Conservation (phyloP, 2,113 vertebrate species). For the Delphinapterus leucas region DNA sequence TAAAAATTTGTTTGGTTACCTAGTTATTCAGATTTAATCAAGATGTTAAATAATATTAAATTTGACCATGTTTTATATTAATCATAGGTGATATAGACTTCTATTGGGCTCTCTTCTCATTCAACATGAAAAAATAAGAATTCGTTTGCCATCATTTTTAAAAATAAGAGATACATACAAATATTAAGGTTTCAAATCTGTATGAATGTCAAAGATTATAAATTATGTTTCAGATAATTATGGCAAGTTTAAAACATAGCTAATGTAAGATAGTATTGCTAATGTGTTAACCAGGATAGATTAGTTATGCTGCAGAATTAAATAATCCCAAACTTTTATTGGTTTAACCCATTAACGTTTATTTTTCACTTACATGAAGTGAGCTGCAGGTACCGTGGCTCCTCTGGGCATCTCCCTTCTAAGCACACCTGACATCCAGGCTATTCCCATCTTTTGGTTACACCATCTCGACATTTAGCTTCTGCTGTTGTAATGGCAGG, state of each 20-base stretch:
- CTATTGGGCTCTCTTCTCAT: neutral
- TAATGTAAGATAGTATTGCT: neutral
- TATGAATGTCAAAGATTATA: neutral
- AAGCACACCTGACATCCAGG: neutral
- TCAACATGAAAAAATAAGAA: slow-evolving; percentile 24
- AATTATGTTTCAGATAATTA: neutral
- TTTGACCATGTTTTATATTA: neutral
- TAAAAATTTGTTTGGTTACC: neutral
- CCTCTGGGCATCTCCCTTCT: neutral
- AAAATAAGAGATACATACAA: neutral
- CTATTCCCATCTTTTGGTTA: neutral
- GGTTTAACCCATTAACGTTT: neutral
- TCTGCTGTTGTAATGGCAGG: neutral
- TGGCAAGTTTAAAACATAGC: neutral
- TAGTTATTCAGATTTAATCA: neutral
- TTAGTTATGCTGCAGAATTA: neutral
- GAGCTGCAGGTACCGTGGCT: neutral
- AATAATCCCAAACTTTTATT: neutral
- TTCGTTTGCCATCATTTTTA: neutral
- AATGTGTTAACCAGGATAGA: neutral
- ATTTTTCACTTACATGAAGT: neutral
- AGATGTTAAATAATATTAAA: neutral
- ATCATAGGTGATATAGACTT: neutral
- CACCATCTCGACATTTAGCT: neutral
- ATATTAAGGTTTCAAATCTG: neutral